Percentiles rank a stretch among this genome's conserved stretches.
Conservation (phyloP, 2,113 vertebrate species). For the Irena cyanogastra region DNA sequence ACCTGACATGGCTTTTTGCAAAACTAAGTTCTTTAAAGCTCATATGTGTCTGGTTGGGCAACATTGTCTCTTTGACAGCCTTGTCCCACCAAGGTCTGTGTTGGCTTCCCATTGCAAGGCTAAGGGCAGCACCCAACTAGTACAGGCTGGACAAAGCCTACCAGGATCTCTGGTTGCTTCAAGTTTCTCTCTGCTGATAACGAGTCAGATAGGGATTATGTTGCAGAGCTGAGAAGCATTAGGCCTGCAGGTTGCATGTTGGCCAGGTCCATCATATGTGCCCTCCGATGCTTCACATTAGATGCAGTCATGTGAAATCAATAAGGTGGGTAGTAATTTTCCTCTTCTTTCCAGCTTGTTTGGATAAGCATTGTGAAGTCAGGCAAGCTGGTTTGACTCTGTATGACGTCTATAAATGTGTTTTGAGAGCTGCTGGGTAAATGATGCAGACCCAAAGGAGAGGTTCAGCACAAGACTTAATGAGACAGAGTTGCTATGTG, state of each 20-base stretch:
- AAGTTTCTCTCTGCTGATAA: background rate
- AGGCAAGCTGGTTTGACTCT: background rate
- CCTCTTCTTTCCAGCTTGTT: background rate
- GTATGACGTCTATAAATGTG: background rate
- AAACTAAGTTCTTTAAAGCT: background rate
- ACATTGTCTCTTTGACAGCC: background rate
- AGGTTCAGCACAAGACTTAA: background rate
- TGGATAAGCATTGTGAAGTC: background rate
- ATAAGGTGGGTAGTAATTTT: background rate
- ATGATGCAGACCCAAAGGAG: background rate
- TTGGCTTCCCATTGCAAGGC: background rate
- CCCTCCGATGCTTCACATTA: accelerated
- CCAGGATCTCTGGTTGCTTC: background rate
- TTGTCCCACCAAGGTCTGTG: background rate
- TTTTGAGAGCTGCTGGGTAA: background rate
- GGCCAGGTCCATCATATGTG: background rate
- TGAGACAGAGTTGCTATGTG: background rate
- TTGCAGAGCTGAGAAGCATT: background rate
- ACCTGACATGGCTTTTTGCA: background rate
- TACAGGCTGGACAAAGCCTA: background rate
- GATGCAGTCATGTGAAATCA: background rate
- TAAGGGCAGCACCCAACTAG: background rate
- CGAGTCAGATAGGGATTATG: accelerated
- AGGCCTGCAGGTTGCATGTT: background rate
- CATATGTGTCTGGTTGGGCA: background rate